Evolutionary conservation across 1,140 invertebrate genomes (phyloP).

Genomic region (Drosophila sturtevanti): DNA sequence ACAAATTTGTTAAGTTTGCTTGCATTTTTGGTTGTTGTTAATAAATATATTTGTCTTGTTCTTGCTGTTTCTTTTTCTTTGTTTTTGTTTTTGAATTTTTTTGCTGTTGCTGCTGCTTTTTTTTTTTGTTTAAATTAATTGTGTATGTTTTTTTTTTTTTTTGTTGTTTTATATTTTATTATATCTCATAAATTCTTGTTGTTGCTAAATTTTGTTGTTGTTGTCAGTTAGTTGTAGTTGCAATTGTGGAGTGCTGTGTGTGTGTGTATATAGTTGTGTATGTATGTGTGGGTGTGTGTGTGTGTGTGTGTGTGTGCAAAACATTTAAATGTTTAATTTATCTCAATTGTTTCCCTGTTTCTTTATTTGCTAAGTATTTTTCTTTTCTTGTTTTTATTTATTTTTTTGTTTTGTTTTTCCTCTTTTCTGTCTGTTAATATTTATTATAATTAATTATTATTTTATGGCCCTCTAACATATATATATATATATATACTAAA

Average conservation of each 20-base stretch:
- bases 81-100: slow-evolving; percentile 20
- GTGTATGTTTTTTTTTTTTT: slow-evolving; percentile 39
- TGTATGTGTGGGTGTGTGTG: slow-evolving; percentile 9
- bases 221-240: slow-evolving; percentile 39
- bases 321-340: slow-evolving; percentile 77
- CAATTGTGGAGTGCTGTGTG: slow-evolving; percentile 37
- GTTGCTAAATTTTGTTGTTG: slow-evolving; percentile 81
- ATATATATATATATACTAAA: slow-evolving; percentile 79
- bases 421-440: slow-evolving; percentile 26
- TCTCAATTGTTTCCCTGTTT: slow-evolving; percentile 81
- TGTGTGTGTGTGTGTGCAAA: slow-evolving; percentile 48
- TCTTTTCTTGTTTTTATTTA: slow-evolving; percentile 18
- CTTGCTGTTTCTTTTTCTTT: slow-evolving; percentile 25
- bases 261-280: slow-evolving; percentile 27
- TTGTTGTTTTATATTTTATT: slow-evolving; percentile 67
- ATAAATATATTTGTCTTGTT: slow-evolving; percentile 1
- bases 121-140: slow-evolving; percentile 30
- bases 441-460: slow-evolving; percentile 41
- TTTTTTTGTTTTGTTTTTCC: slow-evolving; percentile 33
- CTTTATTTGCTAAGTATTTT: slow-evolving; percentile 78
- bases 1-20: slow-evolving; percentile 65
- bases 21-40: slow-evolving; percentile 22
- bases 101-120: slow-evolving; percentile 52
- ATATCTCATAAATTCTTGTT: slow-evolving; percentile 81
- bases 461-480: slow-evolving; percentile 70